Percentiles rank a stretch among this genome's conserved stretches.
phyloP scores from a whole-genome alignment of 2,888 invertebrate species.

The Plagodis dolabraria region DNA sequence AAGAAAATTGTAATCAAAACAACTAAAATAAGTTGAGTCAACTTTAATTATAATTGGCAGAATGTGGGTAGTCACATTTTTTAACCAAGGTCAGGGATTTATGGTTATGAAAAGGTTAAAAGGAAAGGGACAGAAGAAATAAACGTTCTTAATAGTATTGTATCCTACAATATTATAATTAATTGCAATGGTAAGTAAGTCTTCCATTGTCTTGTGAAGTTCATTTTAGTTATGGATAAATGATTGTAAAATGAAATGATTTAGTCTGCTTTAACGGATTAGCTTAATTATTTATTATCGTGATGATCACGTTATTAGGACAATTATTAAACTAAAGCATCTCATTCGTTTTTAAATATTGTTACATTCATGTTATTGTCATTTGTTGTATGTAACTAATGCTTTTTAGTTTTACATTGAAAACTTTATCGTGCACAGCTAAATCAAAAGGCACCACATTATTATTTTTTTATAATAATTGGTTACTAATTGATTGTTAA shows the following conservation, averaged over 20 bases:
- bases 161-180: not conserved
- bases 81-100: too few relatives aligned
- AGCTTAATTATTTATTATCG: constrained; percentile 63
- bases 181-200: constrained; percentile 49
- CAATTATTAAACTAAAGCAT: constrained; percentile 35
- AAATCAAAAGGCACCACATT: constrained; percentile 13
- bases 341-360: constrained; percentile 35
- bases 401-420: constrained; percentile 27
- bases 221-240: constrained; percentile 32
- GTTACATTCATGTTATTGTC: constrained; percentile 32
- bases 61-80: too few relatives aligned
- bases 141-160: not conserved
- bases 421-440: not conserved
- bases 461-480: constrained; percentile 1
- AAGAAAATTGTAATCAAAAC: too few relatives aligned
- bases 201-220: constrained; percentile 68
- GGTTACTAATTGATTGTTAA: constrained; percentile 1
- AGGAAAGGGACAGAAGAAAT: too few relatives aligned
- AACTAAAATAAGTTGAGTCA: too few relatives aligned
- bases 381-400: constrained; percentile 30
- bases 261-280: constrained; percentile 42
- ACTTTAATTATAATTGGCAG: too few relatives aligned
- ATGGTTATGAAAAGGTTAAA: too few relatives aligned
- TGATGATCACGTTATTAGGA: constrained; percentile 38
- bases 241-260: constrained; percentile 7